Conservation (phyloP, 2,797 vertebrate species). For the Phataginus tetradactyla region DNA sequence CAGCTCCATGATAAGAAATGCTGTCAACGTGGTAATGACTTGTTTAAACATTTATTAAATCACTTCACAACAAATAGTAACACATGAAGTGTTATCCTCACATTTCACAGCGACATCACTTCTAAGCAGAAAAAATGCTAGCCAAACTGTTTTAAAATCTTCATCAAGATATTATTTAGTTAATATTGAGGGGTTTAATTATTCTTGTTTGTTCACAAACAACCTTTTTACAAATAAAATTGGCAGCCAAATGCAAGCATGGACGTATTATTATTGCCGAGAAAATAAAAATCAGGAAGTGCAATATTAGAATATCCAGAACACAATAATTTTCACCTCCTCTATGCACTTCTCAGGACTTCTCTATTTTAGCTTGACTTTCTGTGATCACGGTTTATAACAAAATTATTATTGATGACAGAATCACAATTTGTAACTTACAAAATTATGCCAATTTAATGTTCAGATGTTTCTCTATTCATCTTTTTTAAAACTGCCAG, state of each 20-base stretch:
- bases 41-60: conserved; percentile 86
- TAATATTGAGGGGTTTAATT: conserved; percentile 68
- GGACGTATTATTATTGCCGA: conserved; percentile 25
- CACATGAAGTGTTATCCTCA: conserved; percentile 79
- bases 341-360: neutral
- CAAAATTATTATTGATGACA: conserved; percentile 6
- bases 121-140: conserved; percentile 74
- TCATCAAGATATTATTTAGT: conserved; percentile 73
- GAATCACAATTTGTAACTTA: neutral
- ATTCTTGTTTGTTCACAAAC: conserved; percentile 56
- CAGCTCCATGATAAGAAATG: conserved; percentile 66
- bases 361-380: conserved; percentile 18
- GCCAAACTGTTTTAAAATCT: conserved; percentile 67
- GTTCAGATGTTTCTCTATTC: neutral
- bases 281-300: conserved; percentile 40
- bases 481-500: neutral
- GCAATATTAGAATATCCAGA: neutral
- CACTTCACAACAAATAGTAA: conserved; percentile 85
- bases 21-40: conserved; percentile 73
- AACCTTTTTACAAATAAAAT: conserved; percentile 63
- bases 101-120: conserved; percentile 74
- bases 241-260: conserved; percentile 50
- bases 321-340: neutral
- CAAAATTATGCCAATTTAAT: neutral
- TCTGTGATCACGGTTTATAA: neutral